Conservation (phyloP, 1,140 invertebrate genomes). For the Sitobion miscanthi region DNA sequence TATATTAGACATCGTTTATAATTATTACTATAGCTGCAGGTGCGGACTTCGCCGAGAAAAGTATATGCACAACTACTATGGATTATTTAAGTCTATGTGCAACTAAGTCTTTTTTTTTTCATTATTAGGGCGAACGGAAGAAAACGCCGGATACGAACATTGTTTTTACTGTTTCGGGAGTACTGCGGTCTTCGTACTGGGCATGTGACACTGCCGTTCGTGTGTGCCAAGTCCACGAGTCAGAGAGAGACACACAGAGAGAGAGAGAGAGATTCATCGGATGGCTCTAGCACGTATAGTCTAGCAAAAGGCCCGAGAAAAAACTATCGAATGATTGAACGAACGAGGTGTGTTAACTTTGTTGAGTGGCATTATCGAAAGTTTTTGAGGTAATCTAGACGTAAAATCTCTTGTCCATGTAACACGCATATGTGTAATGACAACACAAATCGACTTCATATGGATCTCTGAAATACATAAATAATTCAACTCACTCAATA, state of each 20-base stretch:
- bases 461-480: background rate
- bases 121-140: too few species aligned
- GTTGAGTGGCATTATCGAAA: background rate
- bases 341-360: background rate
- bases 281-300: background rate
- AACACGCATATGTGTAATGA: background rate
- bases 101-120: background rate
- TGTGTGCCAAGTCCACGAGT: background rate
- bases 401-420: background rate
- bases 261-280: background rate
- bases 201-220: background rate
- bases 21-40: background rate
- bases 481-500: background rate
- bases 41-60: background rate
- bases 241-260: background rate
- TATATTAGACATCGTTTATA: background rate
- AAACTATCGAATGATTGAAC: background rate
- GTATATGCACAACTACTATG: background rate
- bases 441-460: background rate
- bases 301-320: background rate
- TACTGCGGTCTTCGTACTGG: too few species aligned
- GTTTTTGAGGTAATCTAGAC: background rate
- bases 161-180: background rate
- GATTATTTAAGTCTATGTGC: background rate
- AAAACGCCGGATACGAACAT: background rate